Conservation (phyloP, 2,797 vertebrate species). For the Pangasius djambal region DNA sequence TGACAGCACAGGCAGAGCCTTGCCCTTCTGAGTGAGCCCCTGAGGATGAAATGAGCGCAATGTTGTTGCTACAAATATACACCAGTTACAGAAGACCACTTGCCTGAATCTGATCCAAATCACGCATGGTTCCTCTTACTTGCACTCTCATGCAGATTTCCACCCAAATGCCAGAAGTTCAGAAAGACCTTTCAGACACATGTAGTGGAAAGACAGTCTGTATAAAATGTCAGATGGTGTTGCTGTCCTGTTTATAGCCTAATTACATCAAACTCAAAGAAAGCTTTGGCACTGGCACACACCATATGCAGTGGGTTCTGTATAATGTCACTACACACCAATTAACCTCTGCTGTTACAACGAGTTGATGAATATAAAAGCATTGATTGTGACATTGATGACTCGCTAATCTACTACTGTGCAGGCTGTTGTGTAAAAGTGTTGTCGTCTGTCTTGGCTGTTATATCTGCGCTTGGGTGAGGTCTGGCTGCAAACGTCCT, state of each 20-base stretch:
- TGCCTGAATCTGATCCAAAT: conserved; percentile 45
- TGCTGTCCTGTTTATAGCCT: conserved; percentile 37
- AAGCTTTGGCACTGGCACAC: conserved; percentile 30
- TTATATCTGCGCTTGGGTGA: conserved; percentile 3
- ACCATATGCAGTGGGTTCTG: conserved; percentile 39
- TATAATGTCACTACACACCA: conserved; percentile 36
- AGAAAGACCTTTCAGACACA: conserved; percentile 22
- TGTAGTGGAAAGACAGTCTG: conserved; percentile 18
- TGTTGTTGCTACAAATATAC: conserved; percentile 47
- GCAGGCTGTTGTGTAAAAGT: conserved; percentile 26
- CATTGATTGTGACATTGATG: conserved; percentile 41
- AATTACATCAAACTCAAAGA: conserved; percentile 45
- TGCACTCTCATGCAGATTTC: conserved; percentile 37
- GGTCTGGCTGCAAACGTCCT: conserved; percentile 24
- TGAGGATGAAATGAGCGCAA: conserved; percentile 41
- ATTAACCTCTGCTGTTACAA: conserved; percentile 45
- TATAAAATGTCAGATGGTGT: conserved; percentile 48
- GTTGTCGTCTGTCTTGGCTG: conserved; percentile 15
- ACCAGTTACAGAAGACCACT: conserved; percentile 46
- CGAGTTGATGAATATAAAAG: conserved; percentile 49
- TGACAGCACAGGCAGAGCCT: conserved; percentile 51
- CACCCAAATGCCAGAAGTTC: conserved; percentile 25
- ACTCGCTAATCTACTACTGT: conserved; percentile 26
- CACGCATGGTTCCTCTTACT: conserved; percentile 40
- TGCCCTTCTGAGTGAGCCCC: conserved; percentile 46